Evolutionary conservation across 2,888 invertebrate genomes (phyloP), one percentile per base, ranked within the genome.

Genomic region (Drosophila gaucha): DNA sequence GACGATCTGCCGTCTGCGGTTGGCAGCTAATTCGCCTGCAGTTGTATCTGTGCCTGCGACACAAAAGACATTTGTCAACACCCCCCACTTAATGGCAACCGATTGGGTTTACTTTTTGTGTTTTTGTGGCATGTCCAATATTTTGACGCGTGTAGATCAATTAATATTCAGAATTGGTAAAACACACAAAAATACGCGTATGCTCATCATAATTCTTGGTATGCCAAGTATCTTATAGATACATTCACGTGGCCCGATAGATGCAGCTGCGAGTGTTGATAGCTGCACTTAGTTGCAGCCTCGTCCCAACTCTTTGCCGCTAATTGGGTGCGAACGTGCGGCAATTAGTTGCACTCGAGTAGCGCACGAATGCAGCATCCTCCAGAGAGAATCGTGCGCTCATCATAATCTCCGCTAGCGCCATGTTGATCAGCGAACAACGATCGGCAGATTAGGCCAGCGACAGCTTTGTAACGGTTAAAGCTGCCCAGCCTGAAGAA

Each of bases 61-160:
- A 80, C 86, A 88, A 80, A 78, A 78, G 76, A 78, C 86, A 88
- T 87, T 89, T 87, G 88, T 87, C 88, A 89, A 86, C 89, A 87
- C 79, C 79, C 76, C 74, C 77, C 72, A 87, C 83, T 86, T 85
- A 87, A 57, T 35, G 65, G 30, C 63, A 57, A 63, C 39, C 54
- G 60, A 46, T 64, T 38, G 51, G 38, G 52, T 0, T 31, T 51
- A 9, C 5, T 6, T 26, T 10, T n/a, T 8, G 18, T 12, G 24
- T 8, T 36, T 41, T n/a, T 26, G 14, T 46, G 38, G 38, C 44
- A 54, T 55, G 38, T 56, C 52, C 70, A 88, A 84, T 80, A 76
- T 89, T 88, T 83, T 83, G 88, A 87, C 83, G 82, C 86, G 66
- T 67, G 80, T 68, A 63, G 75, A 75, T 89, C 88, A 89, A 86